A percentile compares a stretch with the other conserved stretches of the same genome.
These are phyloP conservation scores for Anguilla megastoma DNA, from an alignment of 2,797 vertebrate species.

Conservation along the genomic window DNA sequence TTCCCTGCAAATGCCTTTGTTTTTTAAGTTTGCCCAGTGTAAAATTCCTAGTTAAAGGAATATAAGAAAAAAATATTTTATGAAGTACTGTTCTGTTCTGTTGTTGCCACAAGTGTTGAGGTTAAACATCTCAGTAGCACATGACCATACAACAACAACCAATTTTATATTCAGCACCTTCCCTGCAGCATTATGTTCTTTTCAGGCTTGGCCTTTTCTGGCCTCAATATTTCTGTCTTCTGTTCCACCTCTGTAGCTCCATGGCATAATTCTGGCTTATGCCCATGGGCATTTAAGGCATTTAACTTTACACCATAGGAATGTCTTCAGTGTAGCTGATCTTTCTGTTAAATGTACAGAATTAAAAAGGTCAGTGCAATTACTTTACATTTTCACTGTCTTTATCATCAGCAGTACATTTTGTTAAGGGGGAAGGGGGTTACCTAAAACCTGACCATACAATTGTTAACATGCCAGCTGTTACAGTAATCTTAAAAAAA, in stretches of 20 bases:
- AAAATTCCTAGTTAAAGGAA: neutral
- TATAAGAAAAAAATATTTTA: too few species aligned
- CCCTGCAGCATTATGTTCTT: neutral
- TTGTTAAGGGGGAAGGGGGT: too few species aligned
- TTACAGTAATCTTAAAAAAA: neutral
- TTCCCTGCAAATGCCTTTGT: too few species aligned
- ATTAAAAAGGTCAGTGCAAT: neutral
- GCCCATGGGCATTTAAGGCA: neutral
- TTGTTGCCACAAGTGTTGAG: neutral
- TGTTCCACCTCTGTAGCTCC: neutral
- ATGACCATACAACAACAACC: neutral
- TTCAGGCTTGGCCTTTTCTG: neutral
- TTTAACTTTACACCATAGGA: neutral
- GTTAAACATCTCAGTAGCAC: neutral
- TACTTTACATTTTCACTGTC: too few species aligned
- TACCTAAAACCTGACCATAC: too few species aligned
- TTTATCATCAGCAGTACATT: too few species aligned
- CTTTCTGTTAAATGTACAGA: neutral
- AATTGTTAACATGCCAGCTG: too few species aligned
- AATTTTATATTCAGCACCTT: neutral
- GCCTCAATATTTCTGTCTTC: neutral
- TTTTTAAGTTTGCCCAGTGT: neutral
- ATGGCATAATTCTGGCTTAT: neutral
- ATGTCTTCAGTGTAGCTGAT: neutral
- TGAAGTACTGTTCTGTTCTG: neutral